Evolutionary conservation across 2,113 vertebrate genomes (phyloP), one percentile per base, ranked within the genome.

Genomic region (Fukomys damarensis): DNA sequence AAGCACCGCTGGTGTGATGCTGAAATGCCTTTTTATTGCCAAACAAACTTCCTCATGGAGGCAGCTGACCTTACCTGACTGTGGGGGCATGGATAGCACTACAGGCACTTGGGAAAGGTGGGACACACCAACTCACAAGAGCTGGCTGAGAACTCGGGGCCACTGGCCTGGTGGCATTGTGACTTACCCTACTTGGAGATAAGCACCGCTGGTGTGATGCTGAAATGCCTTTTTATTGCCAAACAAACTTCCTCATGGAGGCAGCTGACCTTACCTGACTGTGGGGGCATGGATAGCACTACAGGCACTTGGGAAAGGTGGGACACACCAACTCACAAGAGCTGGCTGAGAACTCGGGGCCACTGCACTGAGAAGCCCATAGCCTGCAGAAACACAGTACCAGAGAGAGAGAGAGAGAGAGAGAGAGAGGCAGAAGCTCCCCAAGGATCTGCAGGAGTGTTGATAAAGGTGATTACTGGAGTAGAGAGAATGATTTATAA

Each of bases 11-110:
- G 10, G 5, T 0, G 0, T 8, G 49, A 46, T 59, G 13, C 7
- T 61, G 66, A 59, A 46, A 13, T 32, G 56, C 46, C 38, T 43
- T 63, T 19, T 8, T 22, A 17, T 20, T 68, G 52, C 66, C 4
- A 28, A 22, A 41, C 26, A 46, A 80, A 56, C 68, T 56, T 41
- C 79, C 79, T 2, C 2, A 0, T n/a, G 66, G 70, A 52, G 46
- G 77, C n/a, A 0, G 26, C 9, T 19, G 83, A 7, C 32, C 16
- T 22, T 30, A 52, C 41, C 54, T 17, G 56, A 28, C 80, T 49
- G 2, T 0, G 0, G 0, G 16, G 49, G 4, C 24, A 32, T 4
- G 38, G 70, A 24, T 0, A 24, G 4, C n/a, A 8, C 3, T 0
- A 41, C 3, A 4, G 59, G 41, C 7, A 0, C 74, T 74, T 2